Conservation (phyloP, 2,888 invertebrate species). For the Tethea ocularis region DNA sequence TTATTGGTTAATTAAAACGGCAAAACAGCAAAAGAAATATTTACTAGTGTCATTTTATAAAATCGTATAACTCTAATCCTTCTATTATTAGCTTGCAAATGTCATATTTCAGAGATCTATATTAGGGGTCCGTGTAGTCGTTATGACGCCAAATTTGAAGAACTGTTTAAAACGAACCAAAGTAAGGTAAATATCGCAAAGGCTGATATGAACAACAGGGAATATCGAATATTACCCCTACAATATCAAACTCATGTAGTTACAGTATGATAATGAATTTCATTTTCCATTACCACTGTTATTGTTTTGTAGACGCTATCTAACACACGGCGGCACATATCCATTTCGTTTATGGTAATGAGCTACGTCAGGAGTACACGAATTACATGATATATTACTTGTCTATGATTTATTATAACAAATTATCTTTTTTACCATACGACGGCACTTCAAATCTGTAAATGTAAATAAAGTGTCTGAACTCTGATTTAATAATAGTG, state of each 20-base stretch:
- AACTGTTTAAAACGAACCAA: too few species aligned
- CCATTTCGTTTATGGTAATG: conserved; percentile 67
- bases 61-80: too few species aligned
- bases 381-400: conserved; percentile 62
- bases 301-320: conserved; percentile 21
- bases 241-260: neutral
- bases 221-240: neutral
- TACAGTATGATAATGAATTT: conserved; percentile 20
- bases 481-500: conserved; percentile 70
- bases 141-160: neutral
- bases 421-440: conserved; percentile 66
- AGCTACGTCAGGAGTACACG: conserved; percentile 39
- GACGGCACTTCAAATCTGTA: conserved; percentile 58
- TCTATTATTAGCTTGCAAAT: too few species aligned
- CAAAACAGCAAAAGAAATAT: too few species aligned
- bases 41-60: too few species aligned
- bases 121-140: too few species aligned
- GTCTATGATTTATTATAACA: conserved; percentile 71
- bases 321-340: conserved; percentile 45
- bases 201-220: neutral
- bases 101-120: too few species aligned
- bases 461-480: conserved; percentile 74
- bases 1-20: too few species aligned
- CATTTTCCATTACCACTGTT: conserved; percentile 24
- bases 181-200: too few species aligned